Evolutionary conservation across 2,113 vertebrate species (phyloP).

Genomic region (Romanogobio albipinnatus): DNA sequence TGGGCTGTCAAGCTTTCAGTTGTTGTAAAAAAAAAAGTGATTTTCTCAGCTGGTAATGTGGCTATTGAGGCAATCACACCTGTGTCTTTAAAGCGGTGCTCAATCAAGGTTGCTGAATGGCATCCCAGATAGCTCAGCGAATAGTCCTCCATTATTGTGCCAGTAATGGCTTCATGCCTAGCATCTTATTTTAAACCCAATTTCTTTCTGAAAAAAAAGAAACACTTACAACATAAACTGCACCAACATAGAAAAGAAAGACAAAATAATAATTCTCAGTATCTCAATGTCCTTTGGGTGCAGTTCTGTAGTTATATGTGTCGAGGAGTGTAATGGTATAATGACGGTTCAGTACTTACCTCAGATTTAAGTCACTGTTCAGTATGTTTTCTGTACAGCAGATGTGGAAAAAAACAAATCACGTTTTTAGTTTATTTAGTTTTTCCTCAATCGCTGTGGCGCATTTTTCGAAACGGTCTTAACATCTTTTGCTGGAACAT

Average conservation of each 20-base stretch:
- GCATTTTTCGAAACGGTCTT: too few species aligned
- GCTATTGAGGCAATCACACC: slow-evolving; percentile 40
- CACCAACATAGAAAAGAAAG: slow-evolving; percentile 3
- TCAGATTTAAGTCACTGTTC: too few species aligned
- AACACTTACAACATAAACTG: not conserved
- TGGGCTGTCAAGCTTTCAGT: not conserved
- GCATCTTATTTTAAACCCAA: slow-evolving; percentile 43
- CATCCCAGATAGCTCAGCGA: slow-evolving; percentile 39
- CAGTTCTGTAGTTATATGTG: not conserved
- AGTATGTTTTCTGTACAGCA: too few species aligned
- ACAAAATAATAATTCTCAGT: not conserved
- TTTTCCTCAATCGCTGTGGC: too few species aligned
- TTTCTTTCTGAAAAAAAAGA: slow-evolving; percentile 24
- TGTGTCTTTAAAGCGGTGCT: slow-evolving; percentile 43
- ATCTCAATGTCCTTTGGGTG: not conserved
- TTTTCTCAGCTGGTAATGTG: slow-evolving; percentile 27
- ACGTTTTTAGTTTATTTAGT: too few species aligned
- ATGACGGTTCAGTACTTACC: too few species aligned
- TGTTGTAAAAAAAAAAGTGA: not conserved
- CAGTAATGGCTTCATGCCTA: slow-evolving; percentile 48
- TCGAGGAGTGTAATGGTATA: too few species aligned
- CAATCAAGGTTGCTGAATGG: slow-evolving; percentile 53
- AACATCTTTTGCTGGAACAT: too few species aligned
- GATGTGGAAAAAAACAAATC: too few species aligned
- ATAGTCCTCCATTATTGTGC: slow-evolving; percentile 46